These are phyloP conservation scores for Buphagus erythrorhynchus DNA, from an alignment of 2,797 vertebrate genomes.

Conservation along the genomic window DNA sequence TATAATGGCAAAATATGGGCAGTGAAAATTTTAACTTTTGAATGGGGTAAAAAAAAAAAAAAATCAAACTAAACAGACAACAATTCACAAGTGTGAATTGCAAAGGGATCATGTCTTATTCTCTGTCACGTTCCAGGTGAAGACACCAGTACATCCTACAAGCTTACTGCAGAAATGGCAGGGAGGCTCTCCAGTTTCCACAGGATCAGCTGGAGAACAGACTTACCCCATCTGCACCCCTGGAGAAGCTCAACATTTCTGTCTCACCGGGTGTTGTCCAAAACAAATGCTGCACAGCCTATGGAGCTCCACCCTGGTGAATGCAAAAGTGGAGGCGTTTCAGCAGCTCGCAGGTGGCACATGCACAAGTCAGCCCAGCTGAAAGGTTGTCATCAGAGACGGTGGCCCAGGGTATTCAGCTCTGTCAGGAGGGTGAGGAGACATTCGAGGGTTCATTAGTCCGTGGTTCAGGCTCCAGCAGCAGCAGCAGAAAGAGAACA, in stretches of 20 bases:
- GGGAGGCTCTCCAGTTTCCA: background rate
- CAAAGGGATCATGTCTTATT: background rate
- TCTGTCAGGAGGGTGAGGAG: background rate
- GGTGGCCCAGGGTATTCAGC: background rate
- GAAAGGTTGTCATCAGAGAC: background rate
- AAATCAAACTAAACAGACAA: background rate
- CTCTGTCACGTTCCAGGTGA: background rate
- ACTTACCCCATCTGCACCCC: conserved; percentile 14
- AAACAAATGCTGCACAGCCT: background rate
- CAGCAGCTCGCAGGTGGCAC: background rate
- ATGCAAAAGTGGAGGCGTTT: background rate
- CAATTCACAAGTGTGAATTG: background rate
- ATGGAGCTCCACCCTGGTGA: background rate
- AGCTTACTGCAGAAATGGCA: background rate
- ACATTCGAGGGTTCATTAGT: background rate
- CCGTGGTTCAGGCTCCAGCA: background rate
- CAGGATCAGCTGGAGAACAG: background rate
- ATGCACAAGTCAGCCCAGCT: background rate
- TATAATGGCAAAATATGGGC: background rate
- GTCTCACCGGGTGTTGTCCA: background rate
- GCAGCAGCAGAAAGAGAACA: background rate
- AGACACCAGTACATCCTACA: background rate
- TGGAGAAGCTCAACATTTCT: background rate
- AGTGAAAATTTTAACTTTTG: background rate
- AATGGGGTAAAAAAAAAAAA: background rate